Base-by-base conservation (phyloP, 2,888 invertebrate species). In the Charanyca ferruginea region DNA sequence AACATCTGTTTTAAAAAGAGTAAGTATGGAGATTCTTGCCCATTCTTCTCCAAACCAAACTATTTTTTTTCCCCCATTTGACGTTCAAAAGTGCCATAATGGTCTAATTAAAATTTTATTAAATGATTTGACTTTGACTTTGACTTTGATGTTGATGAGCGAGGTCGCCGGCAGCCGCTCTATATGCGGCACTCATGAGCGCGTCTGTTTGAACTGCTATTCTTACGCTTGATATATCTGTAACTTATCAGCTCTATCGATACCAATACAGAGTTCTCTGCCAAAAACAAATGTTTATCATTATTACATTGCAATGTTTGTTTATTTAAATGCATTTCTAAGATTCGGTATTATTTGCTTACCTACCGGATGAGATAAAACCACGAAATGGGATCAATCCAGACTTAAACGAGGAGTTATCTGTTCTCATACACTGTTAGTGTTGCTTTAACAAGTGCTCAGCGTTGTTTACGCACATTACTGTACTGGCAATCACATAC, bases 381-480 rank as follows among this genome's bases (percentile, higher is more conserved):
- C 59, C 55, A 25, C 59, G 62, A 54, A 41, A 70, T 35, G 32
- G 38, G 28, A 66, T 55, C 42, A n/a, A 55, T 51, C 42, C 48
- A 18, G 47, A 44, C 45, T 73, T 73, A 45, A 73, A 73, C 18
- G 44, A 32, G 16, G 18, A 66, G 48, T 49, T 61, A 45, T 71
- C 35, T 51, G 20, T 44, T 42, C 35, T 42, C 32, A 25, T 18
- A 23, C 20, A 18, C 41, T 41, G 35, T 16, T 22, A 51, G 48
- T 45, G 49, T 53, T 57, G 32, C 52, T n/a, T n/a, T n/a, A n/a
- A n/a, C 20, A 35, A 20, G 52, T 11, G 60, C 38, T 54, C 9
- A 20, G 22, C 35, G 32, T 13, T 69, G 61, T 48, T 53, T 38
- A 38, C 20, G 42, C 5, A 20, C 42, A 25, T 25, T 11, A 47